Base-by-base conservation (phyloP, 2,888 invertebrate genomes). In the Allophyes oxyacanthae region DNA sequence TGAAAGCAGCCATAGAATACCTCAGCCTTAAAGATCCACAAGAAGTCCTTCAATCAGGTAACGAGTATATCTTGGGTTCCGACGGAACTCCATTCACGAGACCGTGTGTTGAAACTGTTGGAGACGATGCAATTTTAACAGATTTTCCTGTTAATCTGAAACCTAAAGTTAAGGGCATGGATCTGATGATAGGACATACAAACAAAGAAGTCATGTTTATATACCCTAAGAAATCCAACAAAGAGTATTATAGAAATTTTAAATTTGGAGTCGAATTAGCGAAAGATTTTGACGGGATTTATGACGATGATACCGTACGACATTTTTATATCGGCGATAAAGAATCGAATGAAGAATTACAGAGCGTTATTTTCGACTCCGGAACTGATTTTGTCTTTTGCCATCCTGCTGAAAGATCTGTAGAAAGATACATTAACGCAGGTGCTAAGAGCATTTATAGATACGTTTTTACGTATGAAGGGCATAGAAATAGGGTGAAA, bases 281-380 rank as follows among this genome's bases (percentile, higher is more conserved):
- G 0, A 32, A 42, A 15, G 58, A 33, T 33, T 66, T 66, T 26
- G 10, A 70, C 8, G 46, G 3, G 7, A 10, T 51, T n/a, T 41
- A 34, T 14, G 57, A 66, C 11, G 56, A 34, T 14, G 32, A 64
- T 13, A 54, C 28, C 0, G 11, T 65, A 0, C 36, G 34, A 43
- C 65, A 65, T 46, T 65, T 65, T n/a, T 65, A 64, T 20, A 41
- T 70, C 6, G 65, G 70, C 3, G 65, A 65, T 34, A 33, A 48
- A 14, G 3, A 8, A 8, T 0, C 26, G 13, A 45, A 38, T 25
- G 11, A 28, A 11, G 10, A 52, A 25, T n/a, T 60, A n/a, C 53
- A 60, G 15, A 45, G 15, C 5, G 36, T 38, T 7, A 52, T 68
- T 25, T 37, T 67, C 6, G 59, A 66, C 33, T 68, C 48, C 8